Conservation (phyloP, 2,888 invertebrate species). For the Amphipoea oculea region DNA sequence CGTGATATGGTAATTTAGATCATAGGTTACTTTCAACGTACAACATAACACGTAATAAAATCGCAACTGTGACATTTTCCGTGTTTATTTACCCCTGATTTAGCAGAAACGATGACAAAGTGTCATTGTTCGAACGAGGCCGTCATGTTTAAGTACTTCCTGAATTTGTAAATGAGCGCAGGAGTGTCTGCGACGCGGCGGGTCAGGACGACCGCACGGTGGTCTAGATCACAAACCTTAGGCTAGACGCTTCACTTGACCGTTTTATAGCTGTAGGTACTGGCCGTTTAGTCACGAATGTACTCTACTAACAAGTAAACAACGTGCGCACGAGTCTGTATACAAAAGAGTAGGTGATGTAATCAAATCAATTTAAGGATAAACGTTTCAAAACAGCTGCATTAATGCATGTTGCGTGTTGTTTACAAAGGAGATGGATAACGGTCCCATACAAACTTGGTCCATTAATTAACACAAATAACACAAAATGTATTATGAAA, state of each 20-base stretch:
- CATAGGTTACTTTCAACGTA: constrained; percentile 64
- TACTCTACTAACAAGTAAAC: constrained; percentile 39
- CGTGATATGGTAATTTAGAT: constrained; percentile 71
- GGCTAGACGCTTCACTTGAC: constrained; percentile 16
- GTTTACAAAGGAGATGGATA: neutral
- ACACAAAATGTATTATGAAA: neutral
- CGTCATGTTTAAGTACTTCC: constrained; percentile 36
- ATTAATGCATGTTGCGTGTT: constrained; percentile 21
- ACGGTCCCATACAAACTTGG: neutral
- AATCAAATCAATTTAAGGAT: constrained; percentile 53
- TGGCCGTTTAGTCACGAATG: constrained; percentile 30
- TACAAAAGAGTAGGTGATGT: constrained; percentile 51
- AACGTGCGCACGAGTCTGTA: constrained; percentile 18
- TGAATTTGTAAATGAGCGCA: constrained; percentile 32
- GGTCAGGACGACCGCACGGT: neutral
- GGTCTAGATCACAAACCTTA: constrained; percentile 22
- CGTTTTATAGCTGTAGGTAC: constrained; percentile 13
- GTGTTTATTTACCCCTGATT: constrained; percentile 70
- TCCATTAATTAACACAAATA: neutral
- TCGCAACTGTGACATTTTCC: constrained; percentile 63
- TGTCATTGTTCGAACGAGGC: constrained; percentile 55
- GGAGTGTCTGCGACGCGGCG: constrained; percentile 16
- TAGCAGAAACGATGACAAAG: constrained; percentile 66
- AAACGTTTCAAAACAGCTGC: constrained; percentile 40
- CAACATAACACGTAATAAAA: constrained; percentile 46